Evolutionary conservation across 2,888 invertebrate species (phyloP).

Genomic region (Ochropleura leucogaster): DNA sequence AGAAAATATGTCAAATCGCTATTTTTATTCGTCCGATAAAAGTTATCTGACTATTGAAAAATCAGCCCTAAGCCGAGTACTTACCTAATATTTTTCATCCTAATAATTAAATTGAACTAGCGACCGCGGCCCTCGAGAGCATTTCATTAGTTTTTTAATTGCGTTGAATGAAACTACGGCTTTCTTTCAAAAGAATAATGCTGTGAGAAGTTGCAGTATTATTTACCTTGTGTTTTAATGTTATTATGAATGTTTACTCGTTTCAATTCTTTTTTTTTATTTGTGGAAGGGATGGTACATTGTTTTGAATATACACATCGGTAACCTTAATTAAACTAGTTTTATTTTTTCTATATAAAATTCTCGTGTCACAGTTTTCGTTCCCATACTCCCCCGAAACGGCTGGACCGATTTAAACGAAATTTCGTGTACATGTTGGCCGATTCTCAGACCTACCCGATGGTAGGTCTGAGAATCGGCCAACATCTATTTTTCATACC

Average conservation of each 20-base stretch:
- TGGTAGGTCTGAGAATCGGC: too few relatives aligned
- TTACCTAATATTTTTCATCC: constrained; percentile 30
- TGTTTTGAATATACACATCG: neutral
- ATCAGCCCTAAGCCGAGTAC: neutral
- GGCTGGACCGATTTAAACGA: too few relatives aligned
- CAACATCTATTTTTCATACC: too few relatives aligned
- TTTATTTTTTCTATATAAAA: too few relatives aligned
- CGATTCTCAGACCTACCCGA: too few relatives aligned
- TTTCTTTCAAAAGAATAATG: constrained; percentile 34
- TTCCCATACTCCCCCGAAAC: too few relatives aligned
- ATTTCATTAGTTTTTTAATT: constrained; percentile 50
- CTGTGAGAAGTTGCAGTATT: constrained; percentile 1
- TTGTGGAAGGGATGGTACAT: neutral
- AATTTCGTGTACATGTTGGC: too few relatives aligned
- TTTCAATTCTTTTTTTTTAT: constrained; percentile 8
- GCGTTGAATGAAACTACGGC: constrained; percentile 36
- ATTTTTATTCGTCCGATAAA: too few relatives aligned
- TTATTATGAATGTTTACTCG: constrained; percentile 12
- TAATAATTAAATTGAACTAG: constrained; percentile 30
- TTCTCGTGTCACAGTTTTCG: too few relatives aligned
- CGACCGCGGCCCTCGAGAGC: constrained; percentile 8
- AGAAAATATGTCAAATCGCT: too few relatives aligned
- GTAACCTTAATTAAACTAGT: too few relatives aligned
- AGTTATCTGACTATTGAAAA: too few relatives aligned
- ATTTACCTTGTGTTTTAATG: constrained; percentile 1